phyloP scores from a whole-genome alignment of 2,888 invertebrate species.

The Ophioninae sp. region DNA sequence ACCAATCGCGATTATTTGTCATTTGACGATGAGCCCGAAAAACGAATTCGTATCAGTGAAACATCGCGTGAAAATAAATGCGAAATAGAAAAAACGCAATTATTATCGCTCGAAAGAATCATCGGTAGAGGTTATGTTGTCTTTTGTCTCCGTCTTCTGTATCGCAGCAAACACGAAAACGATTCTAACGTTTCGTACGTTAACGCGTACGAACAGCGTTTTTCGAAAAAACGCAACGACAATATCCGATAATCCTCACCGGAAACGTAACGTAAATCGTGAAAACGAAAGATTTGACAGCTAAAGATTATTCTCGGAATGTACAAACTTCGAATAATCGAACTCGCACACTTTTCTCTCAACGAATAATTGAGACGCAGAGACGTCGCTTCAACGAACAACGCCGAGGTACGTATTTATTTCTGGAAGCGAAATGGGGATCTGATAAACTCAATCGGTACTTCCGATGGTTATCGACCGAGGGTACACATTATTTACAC shows the following conservation, averaged over 20 bases:
- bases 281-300: background rate
- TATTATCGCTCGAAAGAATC: background rate
- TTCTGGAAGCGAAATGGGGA: background rate
- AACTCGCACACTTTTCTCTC: slow-evolving; percentile 2
- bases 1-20: background rate
- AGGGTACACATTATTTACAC: background rate
- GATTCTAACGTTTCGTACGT: background rate
- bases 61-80: background rate
- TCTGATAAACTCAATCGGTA: background rate
- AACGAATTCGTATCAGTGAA: slow-evolving; percentile 12
- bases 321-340: slow-evolving; percentile 22
- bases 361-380: slow-evolving; percentile 11
- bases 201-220: background rate
- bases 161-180: background rate
- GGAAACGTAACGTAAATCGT: background rate
- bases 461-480: background rate
- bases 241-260: background rate
- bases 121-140: background rate
- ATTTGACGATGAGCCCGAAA: background rate
- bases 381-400: slow-evolving; percentile 1
- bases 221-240: background rate
- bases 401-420: background rate
- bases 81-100: background rate
- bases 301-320: background rate
- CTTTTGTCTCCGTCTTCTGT: background rate